Percentiles rank a stretch among this genome's conserved stretches.
phyloP scores from a whole-genome alignment of 2,888 invertebrate species.

The Eupithecia exiguata region DNA sequence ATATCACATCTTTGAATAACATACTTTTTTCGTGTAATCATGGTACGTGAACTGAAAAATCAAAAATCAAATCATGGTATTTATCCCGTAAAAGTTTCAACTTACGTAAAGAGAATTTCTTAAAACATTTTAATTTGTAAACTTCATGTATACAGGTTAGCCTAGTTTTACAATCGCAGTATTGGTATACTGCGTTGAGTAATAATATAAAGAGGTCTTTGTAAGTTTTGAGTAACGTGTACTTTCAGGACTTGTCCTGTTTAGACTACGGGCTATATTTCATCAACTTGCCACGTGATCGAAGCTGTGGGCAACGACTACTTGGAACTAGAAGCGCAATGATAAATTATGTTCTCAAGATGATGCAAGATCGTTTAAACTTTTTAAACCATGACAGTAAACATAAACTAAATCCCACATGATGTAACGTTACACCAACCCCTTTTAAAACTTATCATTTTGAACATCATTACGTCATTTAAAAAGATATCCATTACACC shows the following conservation, averaged over 20 bases:
- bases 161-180: no score
- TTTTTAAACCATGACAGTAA: constrained; percentile 7
- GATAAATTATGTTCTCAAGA: background rate
- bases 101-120: no score
- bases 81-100: no score
- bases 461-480: constrained; percentile 36
- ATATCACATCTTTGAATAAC: no score
- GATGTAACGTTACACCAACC: constrained; percentile 15
- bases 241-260: background rate
- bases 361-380: constrained; percentile 2
- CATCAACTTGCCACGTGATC: background rate
- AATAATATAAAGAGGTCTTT: background rate
- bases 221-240: background rate
- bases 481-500: constrained; percentile 44
- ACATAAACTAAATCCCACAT: constrained; percentile 11
- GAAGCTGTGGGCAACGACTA: background rate
- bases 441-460: constrained; percentile 23
- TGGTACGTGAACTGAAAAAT: no score
- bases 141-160: no score
- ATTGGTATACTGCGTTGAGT: background rate
- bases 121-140: no score
- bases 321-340: background rate
- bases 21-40: no score
- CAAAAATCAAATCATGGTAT: no score
- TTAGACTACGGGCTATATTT: background rate